Evolutionary conservation across 1,140 invertebrate species (phyloP).

Genomic region (Leptonema lineaticorne): DNA sequence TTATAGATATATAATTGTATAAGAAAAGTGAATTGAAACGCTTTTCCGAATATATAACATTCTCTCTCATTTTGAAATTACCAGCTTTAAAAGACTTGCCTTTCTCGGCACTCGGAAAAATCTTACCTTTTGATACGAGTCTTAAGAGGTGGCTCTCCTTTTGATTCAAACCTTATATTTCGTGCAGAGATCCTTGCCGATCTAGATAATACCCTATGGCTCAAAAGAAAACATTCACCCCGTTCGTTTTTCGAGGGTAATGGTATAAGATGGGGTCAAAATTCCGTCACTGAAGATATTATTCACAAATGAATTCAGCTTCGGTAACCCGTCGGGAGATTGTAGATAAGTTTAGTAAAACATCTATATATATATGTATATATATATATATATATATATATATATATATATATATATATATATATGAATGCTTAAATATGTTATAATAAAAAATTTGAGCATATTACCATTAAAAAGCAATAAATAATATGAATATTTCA

Average conservation of each 20-base stretch:
- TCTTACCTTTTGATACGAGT: slow-evolving; percentile 16
- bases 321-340: slow-evolving; percentile 22
- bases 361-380: background rate
- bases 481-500: too few species aligned
- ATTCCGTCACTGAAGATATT: slow-evolving; percentile 35
- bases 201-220: slow-evolving; percentile 29
- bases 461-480: too few species aligned
- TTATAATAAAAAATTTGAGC: too few species aligned
- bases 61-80: background rate
- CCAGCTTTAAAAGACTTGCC: background rate
- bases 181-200: slow-evolving; percentile 17
- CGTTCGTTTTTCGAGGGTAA: background rate
- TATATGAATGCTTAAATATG: too few species aligned
- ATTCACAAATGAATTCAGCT: slow-evolving; percentile 38
- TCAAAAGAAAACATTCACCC: slow-evolving; percentile 35
- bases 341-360: slow-evolving; percentile 25
- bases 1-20: too few species aligned
- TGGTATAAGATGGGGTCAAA: background rate
- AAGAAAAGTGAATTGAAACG: too few species aligned
- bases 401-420: background rate
- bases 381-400: background rate
- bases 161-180: slow-evolving; percentile 5
- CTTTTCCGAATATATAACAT: too few species aligned
- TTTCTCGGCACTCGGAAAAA: background rate
- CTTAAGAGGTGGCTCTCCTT: background rate